Base-by-base conservation (phyloP, 2,888 invertebrate species). In the Dinocampus coccinellae region DNA sequence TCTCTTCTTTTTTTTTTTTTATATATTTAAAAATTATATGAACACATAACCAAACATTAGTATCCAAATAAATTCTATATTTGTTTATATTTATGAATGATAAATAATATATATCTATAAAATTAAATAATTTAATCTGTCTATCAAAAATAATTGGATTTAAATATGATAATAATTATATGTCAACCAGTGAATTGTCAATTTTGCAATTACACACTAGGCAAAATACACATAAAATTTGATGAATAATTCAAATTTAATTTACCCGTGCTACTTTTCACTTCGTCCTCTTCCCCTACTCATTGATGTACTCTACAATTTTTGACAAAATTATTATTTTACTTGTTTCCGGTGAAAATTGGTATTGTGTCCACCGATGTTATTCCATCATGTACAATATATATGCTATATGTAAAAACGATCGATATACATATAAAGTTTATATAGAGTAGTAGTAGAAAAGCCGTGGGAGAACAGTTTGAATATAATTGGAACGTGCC, bases 401-500 rank as follows among this genome's bases (percentile, higher is more conserved):
- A 47, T 39, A 34, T 26, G n/a, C n/a, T 26, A 34, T 53, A 33
- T 53, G 29, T 42, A 70, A 68, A 52, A 66, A 67, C 73, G 76
- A 76, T 76, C 76, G 73, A 76, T 76, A 74, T 71, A 39, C 67
- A 36, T 53, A 52, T 60, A 55, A 10, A 61, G 77, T 64, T 69
- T 57, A 63, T 69, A 39, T 67, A 52, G 60, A 62, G 63, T 65
- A 62, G 64, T 57, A 33, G 52, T 53, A 60, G 65, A 57, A 69
- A 67, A 64, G 53, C 66, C 77, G 76, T 81, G 79, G 73, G 78
- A 78, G 79, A 70, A 73, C 69, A 74, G 74, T 70, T 73, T 73
- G 73, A 68, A 76, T 77, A 77, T 82, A 82, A 82, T 83, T 83
- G 82, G 82, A 82, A 82, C 75, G 78, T 74, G 70, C 72, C 65